phyloP scores from a whole-genome alignment of 2,113 vertebrate genomes.

The Chrysochloris asiatica region DNA sequence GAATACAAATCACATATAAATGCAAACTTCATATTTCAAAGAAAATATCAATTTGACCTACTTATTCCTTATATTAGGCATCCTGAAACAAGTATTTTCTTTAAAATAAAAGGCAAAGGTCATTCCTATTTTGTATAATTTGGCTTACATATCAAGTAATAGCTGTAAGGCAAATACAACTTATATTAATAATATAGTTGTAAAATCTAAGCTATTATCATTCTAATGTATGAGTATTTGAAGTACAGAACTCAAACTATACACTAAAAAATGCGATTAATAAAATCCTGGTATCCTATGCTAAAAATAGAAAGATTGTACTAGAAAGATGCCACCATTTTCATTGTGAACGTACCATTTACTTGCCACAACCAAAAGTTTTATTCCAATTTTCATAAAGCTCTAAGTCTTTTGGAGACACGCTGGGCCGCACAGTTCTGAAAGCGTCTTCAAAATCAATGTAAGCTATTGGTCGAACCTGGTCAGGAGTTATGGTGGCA shows the following conservation, averaged over 20 bases:
- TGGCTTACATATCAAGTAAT: background rate
- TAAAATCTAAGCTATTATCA: background rate
- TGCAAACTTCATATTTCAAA: background rate
- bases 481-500: constrained; percentile 90
- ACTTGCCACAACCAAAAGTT: constrained; percentile 95
- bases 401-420: constrained; percentile 92
- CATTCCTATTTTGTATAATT: background rate
- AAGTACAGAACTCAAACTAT: background rate
- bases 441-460: constrained; percentile 93
- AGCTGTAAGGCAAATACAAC: background rate
- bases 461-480: constrained; percentile 92
- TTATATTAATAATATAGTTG: background rate
- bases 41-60: background rate
- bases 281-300: background rate
- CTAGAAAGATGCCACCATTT: background rate
- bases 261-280: background rate
- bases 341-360: background rate
- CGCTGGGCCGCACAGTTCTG: constrained; percentile 91
- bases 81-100: background rate
- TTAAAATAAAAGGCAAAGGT: background rate
- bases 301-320: background rate
- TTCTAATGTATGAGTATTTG: background rate
- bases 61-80: background rate
- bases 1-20: background rate
- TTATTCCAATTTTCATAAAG: constrained; percentile 95